Evolutionary conservation across 2,113 vertebrate species (phyloP).

Genomic region (Ceyx melanurus): DNA sequence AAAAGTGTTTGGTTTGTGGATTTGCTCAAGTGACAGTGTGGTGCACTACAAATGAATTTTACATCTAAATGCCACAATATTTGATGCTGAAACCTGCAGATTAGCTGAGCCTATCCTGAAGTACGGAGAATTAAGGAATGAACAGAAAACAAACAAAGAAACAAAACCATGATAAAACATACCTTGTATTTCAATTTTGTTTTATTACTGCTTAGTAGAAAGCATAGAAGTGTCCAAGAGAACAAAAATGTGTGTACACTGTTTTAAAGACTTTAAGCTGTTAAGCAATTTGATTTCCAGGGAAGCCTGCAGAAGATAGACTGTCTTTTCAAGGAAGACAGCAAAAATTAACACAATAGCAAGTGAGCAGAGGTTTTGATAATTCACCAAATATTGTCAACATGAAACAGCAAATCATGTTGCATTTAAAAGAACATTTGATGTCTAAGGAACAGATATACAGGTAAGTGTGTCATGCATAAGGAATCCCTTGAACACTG

Average conservation of each 20-base stretch:
- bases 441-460: background rate
- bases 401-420: background rate
- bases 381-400: background rate
- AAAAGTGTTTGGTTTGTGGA: background rate
- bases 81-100: background rate
- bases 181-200: background rate
- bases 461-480: accelerated
- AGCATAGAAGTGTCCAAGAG: background rate
- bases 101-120: background rate
- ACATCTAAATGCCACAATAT: background rate
- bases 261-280: background rate
- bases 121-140: background rate
- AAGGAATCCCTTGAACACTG: background rate
- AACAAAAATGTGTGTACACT: background rate
- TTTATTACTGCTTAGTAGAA: background rate
- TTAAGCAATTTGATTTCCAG: conserved; percentile 5
- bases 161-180: background rate
- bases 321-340: background rate
- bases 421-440: background rate
- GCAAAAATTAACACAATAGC: background rate
- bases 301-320: background rate
- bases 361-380: background rate
- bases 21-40: background rate
- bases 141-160: background rate
- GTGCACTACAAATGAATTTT: background rate